phyloP scores from a whole-genome alignment of 2,888 invertebrate species.

The Nemotelus nigrinus region DNA sequence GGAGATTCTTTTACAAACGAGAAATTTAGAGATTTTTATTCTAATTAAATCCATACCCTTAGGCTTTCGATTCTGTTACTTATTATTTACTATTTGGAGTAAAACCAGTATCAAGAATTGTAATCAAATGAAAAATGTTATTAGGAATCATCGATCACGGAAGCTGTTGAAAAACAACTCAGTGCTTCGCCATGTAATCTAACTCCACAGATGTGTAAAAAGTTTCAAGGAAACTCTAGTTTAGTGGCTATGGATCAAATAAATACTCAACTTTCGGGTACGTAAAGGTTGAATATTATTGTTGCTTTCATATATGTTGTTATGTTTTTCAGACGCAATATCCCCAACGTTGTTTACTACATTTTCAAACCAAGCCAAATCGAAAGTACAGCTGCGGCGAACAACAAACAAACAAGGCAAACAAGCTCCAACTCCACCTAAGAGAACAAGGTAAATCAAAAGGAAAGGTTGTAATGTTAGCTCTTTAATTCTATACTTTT shows the following conservation, averaged over 20 bases:
- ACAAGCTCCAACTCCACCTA: slow-evolving; percentile 94
- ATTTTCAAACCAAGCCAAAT: slow-evolving; percentile 71
- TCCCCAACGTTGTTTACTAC: slow-evolving; percentile 71
- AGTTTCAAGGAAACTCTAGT: slow-evolving; percentile 56
- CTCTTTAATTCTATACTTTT: background rate
- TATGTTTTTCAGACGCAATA: slow-evolving; percentile 62
- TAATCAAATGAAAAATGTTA: background rate
- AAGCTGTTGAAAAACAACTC: slow-evolving; percentile 95
- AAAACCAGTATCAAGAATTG: background rate
- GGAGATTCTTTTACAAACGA: no score
- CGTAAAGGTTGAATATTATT: slow-evolving; percentile 51
- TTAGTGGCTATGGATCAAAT: slow-evolving; percentile 61
- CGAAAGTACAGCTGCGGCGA: slow-evolving; percentile 83
- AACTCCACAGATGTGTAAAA: slow-evolving; percentile 66
- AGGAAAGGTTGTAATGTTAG: slow-evolving; percentile 56
- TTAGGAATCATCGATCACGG: slow-evolving; percentile 66
- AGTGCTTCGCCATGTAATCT: slow-evolving; percentile 72
- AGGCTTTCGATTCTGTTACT: no score
- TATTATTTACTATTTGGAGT: background rate
- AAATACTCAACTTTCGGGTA: slow-evolving; percentile 63
- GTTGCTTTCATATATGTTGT: background rate
- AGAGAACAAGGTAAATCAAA: slow-evolving; percentile 82
- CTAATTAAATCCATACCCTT: no score
- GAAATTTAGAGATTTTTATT: no score
- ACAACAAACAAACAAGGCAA: slow-evolving; percentile 90